Percentiles rank a stretch among this genome's conserved stretches.
Evolutionary conservation across 2,113 vertebrate species (phyloP).

Genomic region (Seriola quinqueradiata): DNA sequence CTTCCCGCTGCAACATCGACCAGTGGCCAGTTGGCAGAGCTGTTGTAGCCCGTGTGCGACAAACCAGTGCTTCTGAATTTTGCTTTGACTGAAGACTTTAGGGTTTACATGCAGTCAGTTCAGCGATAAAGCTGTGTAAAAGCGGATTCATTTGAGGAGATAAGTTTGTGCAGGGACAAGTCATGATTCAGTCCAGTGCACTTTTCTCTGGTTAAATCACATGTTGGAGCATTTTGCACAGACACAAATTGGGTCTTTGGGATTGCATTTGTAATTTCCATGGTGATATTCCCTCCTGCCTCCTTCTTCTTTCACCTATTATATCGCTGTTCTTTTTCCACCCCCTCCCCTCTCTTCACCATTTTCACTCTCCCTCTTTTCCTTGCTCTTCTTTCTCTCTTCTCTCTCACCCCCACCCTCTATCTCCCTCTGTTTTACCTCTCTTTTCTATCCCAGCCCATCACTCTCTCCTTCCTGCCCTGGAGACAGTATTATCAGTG

Average conservation of each 20-base stretch:
- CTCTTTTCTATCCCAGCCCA: constrained; percentile 58
- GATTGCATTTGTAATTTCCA: constrained; percentile 67
- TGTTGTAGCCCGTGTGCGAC: constrained; percentile 12
- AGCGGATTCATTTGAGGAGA: constrained; percentile 43
- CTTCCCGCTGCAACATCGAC: background rate
- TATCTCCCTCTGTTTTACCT: constrained; percentile 50
- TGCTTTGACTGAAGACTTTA: constrained; percentile 8
- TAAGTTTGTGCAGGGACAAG: constrained; percentile 29
- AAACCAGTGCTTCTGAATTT: background rate
- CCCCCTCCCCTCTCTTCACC: constrained; percentile 24
- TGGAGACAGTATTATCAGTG: constrained; percentile 75
- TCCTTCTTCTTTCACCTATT: constrained; percentile 33
- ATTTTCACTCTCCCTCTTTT: constrained; percentile 47
- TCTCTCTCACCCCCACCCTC: constrained; percentile 7
- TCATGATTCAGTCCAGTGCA: constrained; percentile 33
- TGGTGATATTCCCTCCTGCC: constrained; percentile 38
- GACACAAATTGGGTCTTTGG: constrained; percentile 52
- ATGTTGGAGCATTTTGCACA: constrained; percentile 38
- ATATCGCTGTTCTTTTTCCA: constrained; percentile 32
- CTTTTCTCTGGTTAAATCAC: constrained; percentile 48
- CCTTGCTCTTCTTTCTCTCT: constrained; percentile 1
- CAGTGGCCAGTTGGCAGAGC: constrained; percentile 8
- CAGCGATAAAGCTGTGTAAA: constrained; percentile 39
- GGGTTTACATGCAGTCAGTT: constrained; percentile 9
- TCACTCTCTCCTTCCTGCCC: constrained; percentile 65